A percentile compares a stretch with the other conserved stretches of the same genome.
Conservation (phyloP, 2,888 invertebrate genomes). For the Noctua janthina region DNA sequence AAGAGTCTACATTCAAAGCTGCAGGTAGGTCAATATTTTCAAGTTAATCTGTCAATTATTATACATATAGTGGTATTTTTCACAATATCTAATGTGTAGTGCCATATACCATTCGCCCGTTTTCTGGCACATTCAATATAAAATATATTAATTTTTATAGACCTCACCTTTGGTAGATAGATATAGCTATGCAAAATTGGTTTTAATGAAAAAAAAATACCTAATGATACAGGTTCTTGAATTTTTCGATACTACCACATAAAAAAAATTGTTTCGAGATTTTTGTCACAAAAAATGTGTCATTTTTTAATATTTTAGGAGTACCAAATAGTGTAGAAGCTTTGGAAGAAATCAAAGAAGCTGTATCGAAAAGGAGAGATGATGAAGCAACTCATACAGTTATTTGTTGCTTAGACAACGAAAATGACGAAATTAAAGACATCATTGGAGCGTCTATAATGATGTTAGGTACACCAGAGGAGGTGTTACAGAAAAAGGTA, state of each 20-base stretch:
- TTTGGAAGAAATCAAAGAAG: slow-evolving; percentile 61
- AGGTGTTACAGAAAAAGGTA: slow-evolving; percentile 42
- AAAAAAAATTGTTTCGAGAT: background rate
- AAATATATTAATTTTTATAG: no score
- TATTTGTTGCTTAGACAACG: slow-evolving; percentile 74
- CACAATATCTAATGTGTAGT: background rate
- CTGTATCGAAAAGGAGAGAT: background rate
- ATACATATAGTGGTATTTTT: background rate
- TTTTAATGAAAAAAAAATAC: background rate
- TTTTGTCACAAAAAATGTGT: background rate
- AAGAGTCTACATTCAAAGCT: slow-evolving; percentile 60
- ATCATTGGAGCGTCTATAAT: slow-evolving; percentile 70
- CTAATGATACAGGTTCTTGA: background rate
- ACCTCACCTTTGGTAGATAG: no score
- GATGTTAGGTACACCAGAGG: slow-evolving; percentile 42
- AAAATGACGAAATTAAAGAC: slow-evolving; percentile 57
- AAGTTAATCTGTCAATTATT: background rate
- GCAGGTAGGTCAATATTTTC: slow-evolving; percentile 55
- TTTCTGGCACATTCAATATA: no score
- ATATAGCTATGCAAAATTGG: background rate
- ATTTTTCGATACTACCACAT: background rate
- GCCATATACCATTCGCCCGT: no score
- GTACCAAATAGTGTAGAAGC: slow-evolving; percentile 68
- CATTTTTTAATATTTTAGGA: slow-evolving; percentile 55
- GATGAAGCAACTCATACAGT: slow-evolving; percentile 53